phyloP scores from a whole-genome alignment of 2,797 vertebrate species.

The Moxostoma hubbsi region DNA sequence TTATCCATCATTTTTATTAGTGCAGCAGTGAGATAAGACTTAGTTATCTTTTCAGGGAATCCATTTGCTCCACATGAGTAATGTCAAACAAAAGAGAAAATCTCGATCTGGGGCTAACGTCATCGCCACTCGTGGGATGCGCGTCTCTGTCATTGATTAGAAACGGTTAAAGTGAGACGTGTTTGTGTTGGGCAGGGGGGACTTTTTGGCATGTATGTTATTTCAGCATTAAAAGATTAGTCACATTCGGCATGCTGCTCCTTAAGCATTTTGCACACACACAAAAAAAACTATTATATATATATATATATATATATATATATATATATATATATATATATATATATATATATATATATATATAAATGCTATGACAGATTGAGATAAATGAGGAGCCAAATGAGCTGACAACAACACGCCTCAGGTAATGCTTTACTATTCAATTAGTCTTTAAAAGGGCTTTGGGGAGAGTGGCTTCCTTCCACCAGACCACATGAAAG shows the following conservation, averaged over 20 bases:
- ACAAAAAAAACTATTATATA: conserved; percentile 65
- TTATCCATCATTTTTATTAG: conserved; percentile 86
- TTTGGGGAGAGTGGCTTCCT: conserved; percentile 75
- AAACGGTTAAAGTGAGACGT: conserved; percentile 18
- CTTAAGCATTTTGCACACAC: conserved; percentile 63
- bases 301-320: too few species aligned
- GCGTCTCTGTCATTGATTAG: conserved; percentile 17
- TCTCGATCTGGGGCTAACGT: conserved; percentile 49
- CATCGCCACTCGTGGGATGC: conserved; percentile 1
- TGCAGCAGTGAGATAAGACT: conserved; percentile 77
- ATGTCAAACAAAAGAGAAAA: conserved; percentile 67
- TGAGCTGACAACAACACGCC: conserved; percentile 81
- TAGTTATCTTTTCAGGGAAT: conserved; percentile 79
- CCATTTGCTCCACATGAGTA: conserved; percentile 74
- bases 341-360: conserved; percentile 25
- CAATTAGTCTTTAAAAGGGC: conserved; percentile 83
- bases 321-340: conserved; percentile 40
- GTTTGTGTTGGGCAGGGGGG: conserved; percentile 3
- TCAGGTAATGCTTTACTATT: conserved; percentile 79
- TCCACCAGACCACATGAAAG: conserved; percentile 76
- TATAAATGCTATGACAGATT: conserved; percentile 76
- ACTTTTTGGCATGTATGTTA: conserved; percentile 60
- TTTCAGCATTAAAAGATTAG: conserved; percentile 53
- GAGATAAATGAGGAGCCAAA: conserved; percentile 82
- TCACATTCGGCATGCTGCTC: conserved; percentile 68